Conservation (phyloP, 2,888 invertebrate species). For the Volucella zonaria region DNA sequence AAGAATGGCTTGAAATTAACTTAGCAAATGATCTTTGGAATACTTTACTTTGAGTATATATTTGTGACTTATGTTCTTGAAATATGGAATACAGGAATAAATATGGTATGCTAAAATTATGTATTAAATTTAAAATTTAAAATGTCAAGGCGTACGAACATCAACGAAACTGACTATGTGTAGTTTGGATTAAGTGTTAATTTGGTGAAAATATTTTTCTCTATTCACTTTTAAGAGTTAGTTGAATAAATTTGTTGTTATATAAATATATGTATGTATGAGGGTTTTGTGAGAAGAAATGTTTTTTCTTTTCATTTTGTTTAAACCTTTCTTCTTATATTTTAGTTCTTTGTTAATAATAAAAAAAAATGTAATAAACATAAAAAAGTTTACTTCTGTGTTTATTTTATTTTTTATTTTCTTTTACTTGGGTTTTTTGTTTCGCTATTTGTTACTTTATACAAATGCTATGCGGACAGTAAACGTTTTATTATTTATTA, state of each 20-base stretch:
- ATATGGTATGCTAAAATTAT: background rate
- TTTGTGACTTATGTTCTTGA: no score
- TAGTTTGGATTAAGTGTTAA: background rate
- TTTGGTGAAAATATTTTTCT: constrained; percentile 21
- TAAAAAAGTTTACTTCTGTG: constrained; percentile 27
- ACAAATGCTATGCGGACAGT: background rate
- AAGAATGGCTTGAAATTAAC: no score
- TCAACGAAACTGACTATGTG: background rate
- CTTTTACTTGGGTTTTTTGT: constrained; percentile 1
- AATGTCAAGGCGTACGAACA: background rate
- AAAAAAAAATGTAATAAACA: constrained; percentile 18
- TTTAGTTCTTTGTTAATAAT: background rate
- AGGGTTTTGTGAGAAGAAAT: constrained; percentile 29
- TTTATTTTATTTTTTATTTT: constrained; percentile 1
- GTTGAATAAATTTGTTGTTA: no score
- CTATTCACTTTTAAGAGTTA: background rate
- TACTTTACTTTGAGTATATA: no score
- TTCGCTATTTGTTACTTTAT: constrained; percentile 19
- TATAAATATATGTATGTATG: no score
- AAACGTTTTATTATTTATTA: background rate
- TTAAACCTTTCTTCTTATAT: constrained; percentile 6
- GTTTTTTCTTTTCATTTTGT: constrained; percentile 18
- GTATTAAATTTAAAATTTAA: background rate
- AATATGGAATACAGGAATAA: no score
- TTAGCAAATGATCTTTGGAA: no score